phyloP scores from a whole-genome alignment of 2,113 vertebrate species.

The Pteropus alecto region DNA sequence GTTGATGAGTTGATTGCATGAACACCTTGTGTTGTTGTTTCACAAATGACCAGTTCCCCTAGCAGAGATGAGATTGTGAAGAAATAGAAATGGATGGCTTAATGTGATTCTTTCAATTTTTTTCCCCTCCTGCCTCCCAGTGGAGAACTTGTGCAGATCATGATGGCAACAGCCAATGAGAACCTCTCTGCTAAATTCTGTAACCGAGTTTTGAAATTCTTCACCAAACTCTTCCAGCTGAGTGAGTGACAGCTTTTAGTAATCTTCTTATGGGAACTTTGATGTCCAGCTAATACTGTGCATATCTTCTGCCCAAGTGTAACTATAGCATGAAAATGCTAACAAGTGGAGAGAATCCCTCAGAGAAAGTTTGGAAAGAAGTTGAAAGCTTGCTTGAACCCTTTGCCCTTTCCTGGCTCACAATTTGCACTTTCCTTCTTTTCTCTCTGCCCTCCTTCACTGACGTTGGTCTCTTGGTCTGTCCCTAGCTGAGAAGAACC shows the following conservation, averaged over 20 bases:
- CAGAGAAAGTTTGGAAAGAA: constrained; percentile 50
- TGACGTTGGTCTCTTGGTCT: constrained; percentile 31
- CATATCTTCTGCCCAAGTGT: constrained; percentile 24
- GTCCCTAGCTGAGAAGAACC: constrained; percentile 94
- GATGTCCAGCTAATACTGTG: constrained; percentile 30
- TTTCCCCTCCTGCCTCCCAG: constrained; percentile 73
- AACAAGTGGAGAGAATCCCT: constrained; percentile 67
- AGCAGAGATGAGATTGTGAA: neutral
- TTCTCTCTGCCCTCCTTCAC: neutral
- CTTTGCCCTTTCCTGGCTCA: neutral
- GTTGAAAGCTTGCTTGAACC: neutral
- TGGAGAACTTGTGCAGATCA: constrained; percentile 98
- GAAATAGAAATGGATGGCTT: constrained; percentile 13
- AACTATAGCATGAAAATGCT: neutral
- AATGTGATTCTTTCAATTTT: constrained; percentile 27
- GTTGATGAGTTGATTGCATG: neutral
- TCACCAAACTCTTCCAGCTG: constrained; percentile 99
- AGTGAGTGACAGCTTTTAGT: constrained; percentile 87
- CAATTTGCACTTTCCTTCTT: neutral
- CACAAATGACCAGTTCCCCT: neutral
- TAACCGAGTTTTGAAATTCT: constrained; percentile 97
- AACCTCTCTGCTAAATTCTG: constrained; percentile 98
- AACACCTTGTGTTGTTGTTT: neutral
- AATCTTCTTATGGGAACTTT: constrained; percentile 66
- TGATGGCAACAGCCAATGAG: constrained; percentile 99